Base-by-base conservation (phyloP, 1,140 invertebrate genomes). In the Drosophila nasuta region DNA sequence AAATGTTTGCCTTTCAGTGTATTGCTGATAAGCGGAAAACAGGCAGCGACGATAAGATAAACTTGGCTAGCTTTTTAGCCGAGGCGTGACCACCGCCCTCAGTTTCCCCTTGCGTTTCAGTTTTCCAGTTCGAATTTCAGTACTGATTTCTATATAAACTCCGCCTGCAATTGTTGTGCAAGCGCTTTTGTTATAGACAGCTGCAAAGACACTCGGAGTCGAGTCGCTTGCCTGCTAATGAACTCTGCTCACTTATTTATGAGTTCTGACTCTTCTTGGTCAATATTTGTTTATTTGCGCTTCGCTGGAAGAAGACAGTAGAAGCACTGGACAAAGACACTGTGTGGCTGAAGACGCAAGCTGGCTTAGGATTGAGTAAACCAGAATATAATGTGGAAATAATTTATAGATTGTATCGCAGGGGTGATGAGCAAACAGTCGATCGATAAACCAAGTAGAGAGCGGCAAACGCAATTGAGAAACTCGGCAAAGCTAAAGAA, bases 351-450 rank as follows among this genome's bases (percentile, higher is more conserved):
- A 20, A 28, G 10, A 6, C 51, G 13, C 45, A 54, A 33, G 35
- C 15, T 35, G 67, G 38, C 59, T 63, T 54, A 28, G 67, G 25
- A 15, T 54, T 28, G n/a, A 38, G 49, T 48, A 75, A 75, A 75
- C 72, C 72, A 75, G 66, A 75, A 56, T 70, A 57, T 69, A 75
- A 75, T 75, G 66, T 69, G 7, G 72, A 69, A 75, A 70, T 63
- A 70, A 75, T 75, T 45, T 45, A 69, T 33, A 70, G 72, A 75
- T 75, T 63, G 58, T 20, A 67, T 51, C 8, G 33, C 20, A 3
- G 20, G 20, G 20, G 33, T 20, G 48, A 52, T 69, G 58, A 13
- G 13, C 13, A 13, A 45, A 35, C 49, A 52, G 20, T 30, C 6
- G 25, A 66, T 66, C 8, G 48, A 56, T 25, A 46, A 33, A 41